Evolutionary conservation across 2,888 invertebrate genomes (phyloP), one percentile per base, ranked within the genome.

Genomic region (Arge pagana): DNA sequence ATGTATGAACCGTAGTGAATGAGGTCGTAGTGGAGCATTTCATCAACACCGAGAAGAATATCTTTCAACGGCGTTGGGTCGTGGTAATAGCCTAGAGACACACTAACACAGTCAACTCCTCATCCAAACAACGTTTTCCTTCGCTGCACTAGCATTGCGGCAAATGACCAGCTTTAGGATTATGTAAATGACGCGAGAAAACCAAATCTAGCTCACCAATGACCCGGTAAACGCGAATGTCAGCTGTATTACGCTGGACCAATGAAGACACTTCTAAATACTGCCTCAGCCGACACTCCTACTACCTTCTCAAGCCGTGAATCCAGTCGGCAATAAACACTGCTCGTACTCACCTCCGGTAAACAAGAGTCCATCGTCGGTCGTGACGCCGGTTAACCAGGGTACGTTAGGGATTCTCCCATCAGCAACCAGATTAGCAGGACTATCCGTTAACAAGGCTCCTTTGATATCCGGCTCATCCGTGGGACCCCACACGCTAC

Each of bases 301-400:
- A n/a, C n/a, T n/a, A n/a, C n/a, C n/a, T n/a, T n/a, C n/a, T n/a
- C n/a, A n/a, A n/a, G n/a, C n/a, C n/a, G n/a, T n/a, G n/a, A n/a
- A n/a, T n/a, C n/a, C n/a, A n/a, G n/a, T n/a, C n/a, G n/a, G n/a
- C n/a, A n/a, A n/a, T n/a, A n/a, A n/a, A n/a, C n/a, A n/a, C n/a
- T n/a, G n/a, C n/a, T n/a, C n/a, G 37, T 40, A 56, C 41, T 50
- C 26, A 60, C 64, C 16, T 49, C 37, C 37, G 7, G 55, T 50
- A 4, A 61, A 15, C 8, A 59, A 2, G 2, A 63, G 53, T 33
- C 63, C 65, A 49, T 65, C 65, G 26, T 64, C 50, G 18, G 37
- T 50, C 5, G 56, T 56, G 26, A 53, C 30, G 5, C 65, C 63
- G n/a, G 26, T 35, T 2, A 65, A 56, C 37, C 56, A 60, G 3